A percentile compares a stretch with the other conserved stretches of the same genome.
Evolutionary conservation across 2,888 invertebrate genomes (phyloP).

Genomic region (Galerucella pusilla): DNA sequence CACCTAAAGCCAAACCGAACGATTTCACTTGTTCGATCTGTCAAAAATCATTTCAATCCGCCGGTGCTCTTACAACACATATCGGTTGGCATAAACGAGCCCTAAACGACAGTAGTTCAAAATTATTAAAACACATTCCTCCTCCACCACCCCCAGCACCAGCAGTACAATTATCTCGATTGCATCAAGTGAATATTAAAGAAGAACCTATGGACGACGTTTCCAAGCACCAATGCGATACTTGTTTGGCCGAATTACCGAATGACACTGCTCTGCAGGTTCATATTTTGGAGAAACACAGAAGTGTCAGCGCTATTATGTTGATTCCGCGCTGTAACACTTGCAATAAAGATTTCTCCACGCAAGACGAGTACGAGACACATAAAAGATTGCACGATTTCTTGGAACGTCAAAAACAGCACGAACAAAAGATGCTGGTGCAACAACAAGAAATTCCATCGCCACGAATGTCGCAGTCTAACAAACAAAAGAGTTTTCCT

Average conservation of each 20-base stretch:
- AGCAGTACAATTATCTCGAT: neutral
- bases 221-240: constrained; percentile 56
- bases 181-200: constrained; percentile 30
- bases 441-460: constrained; percentile 58
- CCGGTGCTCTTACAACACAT: constrained; percentile 72
- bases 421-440: constrained; percentile 41
- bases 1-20: constrained; percentile 34
- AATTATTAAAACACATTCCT: constrained; percentile 56
- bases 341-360: constrained; percentile 72
- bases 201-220: constrained; percentile 50
- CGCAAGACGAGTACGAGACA: constrained; percentile 71
- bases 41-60: constrained; percentile 71
- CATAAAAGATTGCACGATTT: constrained; percentile 69
- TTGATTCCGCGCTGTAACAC: constrained; percentile 66
- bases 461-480: constrained; percentile 16
- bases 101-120: constrained; percentile 50
- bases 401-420: constrained; percentile 54
- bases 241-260: constrained; percentile 55
- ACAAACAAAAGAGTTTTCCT: constrained; percentile 61
- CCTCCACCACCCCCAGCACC: neutral
- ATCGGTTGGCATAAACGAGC: constrained; percentile 71
- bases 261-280: constrained; percentile 62
- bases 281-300: constrained; percentile 61
- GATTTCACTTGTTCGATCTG: constrained; percentile 72
- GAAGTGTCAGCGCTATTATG: constrained; percentile 59